Evolutionary conservation across 2,888 invertebrate genomes (phyloP).

Genomic region (Noctua fimbriata): DNA sequence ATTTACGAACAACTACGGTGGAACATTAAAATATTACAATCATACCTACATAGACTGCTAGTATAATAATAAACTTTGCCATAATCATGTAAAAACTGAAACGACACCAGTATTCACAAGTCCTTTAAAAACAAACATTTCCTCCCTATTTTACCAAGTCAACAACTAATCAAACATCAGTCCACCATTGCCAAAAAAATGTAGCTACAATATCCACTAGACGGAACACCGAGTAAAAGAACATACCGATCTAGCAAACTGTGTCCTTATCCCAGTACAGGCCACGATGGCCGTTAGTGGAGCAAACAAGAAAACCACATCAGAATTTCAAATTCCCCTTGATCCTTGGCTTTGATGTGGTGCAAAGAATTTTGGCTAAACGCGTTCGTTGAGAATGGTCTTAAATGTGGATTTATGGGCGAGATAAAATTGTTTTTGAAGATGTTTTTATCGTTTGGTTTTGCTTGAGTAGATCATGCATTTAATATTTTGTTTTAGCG

Average conservation of each 20-base stretch:
- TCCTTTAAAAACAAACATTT: background rate
- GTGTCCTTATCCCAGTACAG: slow-evolving; percentile 47
- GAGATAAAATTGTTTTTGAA: slow-evolving; percentile 60
- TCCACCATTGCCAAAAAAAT: slow-evolving; percentile 10
- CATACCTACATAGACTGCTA: background rate
- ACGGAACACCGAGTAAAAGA: slow-evolving; percentile 45
- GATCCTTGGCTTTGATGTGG: slow-evolving; percentile 68
- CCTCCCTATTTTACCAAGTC: slow-evolving; percentile 3
- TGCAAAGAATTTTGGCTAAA: slow-evolving; percentile 70
- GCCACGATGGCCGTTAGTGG: slow-evolving; percentile 59
- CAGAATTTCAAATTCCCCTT: slow-evolving; percentile 79
- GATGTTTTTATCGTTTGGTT: slow-evolving; percentile 52
- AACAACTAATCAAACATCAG: slow-evolving; percentile 14
- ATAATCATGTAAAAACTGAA: background rate
- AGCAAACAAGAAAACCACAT: slow-evolving; percentile 79
- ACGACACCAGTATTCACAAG: background rate
- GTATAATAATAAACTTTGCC: background rate
- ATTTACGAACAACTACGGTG: too few species aligned
- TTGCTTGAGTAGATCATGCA: slow-evolving; percentile 11
- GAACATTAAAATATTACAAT: too few species aligned
- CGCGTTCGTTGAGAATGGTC: slow-evolving; percentile 65
- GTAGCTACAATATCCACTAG: slow-evolving; percentile 10
- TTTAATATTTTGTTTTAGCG: slow-evolving; percentile 11
- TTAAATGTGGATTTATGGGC: slow-evolving; percentile 61
- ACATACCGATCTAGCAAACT: slow-evolving; percentile 62